phyloP scores from a whole-genome alignment of 2,113 vertebrate genomes.

The Mungos mungo region DNA sequence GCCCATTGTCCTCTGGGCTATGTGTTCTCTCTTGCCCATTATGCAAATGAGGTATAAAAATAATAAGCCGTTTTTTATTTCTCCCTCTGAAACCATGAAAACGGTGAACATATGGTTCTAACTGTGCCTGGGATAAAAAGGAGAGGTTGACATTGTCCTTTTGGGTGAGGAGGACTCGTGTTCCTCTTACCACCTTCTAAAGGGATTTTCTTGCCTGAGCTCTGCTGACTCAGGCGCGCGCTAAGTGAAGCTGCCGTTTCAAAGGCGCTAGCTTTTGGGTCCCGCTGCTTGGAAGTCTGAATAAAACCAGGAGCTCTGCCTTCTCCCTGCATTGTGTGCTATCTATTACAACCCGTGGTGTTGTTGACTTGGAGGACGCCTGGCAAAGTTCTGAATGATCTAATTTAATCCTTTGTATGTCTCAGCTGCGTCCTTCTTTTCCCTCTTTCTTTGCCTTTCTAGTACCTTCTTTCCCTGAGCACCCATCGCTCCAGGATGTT shows the following conservation, averaged over 20 bases:
- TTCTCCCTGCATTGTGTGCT: not conserved
- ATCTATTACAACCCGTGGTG: not conserved
- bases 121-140: conserved; percentile 1
- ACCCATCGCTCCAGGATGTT: not conserved
- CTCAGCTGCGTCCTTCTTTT: not conserved
- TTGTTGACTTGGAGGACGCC: not conserved
- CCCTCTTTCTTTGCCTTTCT: not conserved
- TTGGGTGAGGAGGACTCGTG: not conserved
- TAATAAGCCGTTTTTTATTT: not conserved
- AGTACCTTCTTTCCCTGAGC: not conserved
- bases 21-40: not conserved
- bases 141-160: not conserved
- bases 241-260: not conserved
- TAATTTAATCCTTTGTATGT: not conserved
- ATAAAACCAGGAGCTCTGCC: not conserved
- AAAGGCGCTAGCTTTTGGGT: not conserved
- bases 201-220: not conserved
- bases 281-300: not conserved
- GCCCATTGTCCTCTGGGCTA: not conserved
- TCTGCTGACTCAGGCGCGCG: not conserved
- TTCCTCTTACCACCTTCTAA: not conserved
- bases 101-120: not conserved
- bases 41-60: conserved; percentile 53
- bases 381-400: not conserved
- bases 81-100: conserved; percentile 45